These are phyloP conservation scores for honey bee (Apis mellifera) DNA, from an alignment of 1,140 invertebrate species.

Conservation along the genomic window DNA sequence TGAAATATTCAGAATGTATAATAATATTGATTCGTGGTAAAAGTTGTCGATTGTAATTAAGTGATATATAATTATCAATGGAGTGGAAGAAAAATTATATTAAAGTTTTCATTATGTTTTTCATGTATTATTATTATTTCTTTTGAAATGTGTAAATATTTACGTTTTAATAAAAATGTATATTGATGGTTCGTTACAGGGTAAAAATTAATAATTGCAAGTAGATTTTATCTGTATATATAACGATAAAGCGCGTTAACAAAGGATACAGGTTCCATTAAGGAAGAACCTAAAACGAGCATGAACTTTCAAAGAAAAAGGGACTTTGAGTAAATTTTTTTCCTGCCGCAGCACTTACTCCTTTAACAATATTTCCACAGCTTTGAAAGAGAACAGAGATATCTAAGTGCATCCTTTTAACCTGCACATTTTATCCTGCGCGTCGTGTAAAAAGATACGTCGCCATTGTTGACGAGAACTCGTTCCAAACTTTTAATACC, in stretches of 20 bases:
- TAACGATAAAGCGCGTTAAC: neutral
- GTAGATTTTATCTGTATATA: neutral
- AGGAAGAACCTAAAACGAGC: neutral
- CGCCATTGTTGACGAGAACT: neutral
- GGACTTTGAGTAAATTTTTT: constrained; percentile 10
- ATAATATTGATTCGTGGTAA: too few species aligned
- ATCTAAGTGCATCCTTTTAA: constrained; percentile 4
- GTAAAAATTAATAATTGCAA: neutral
- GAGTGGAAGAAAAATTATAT: too few species aligned
- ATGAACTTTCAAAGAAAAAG: constrained; percentile 9
- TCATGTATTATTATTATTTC: too few species aligned
- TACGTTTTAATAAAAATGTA: neutral
- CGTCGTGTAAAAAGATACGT: neutral
- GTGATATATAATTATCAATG: too few species aligned
- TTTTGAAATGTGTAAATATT: too few species aligned
- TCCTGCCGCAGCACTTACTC: neutral
- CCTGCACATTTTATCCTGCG: neutral
- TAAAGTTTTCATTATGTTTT: too few species aligned
- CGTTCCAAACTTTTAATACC: neutral
- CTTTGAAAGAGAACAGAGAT: constrained; percentile 14
- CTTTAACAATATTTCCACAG: constrained; percentile 15
- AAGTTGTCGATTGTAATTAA: too few species aligned
- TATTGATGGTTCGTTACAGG: neutral
- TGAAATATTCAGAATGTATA: too few species aligned
- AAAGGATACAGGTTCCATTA: neutral